Percentiles rank a stretch among this genome's conserved stretches.
Evolutionary conservation across 2,888 invertebrate genomes (phyloP).

Genomic region (Epirrhoe alternata): DNA sequence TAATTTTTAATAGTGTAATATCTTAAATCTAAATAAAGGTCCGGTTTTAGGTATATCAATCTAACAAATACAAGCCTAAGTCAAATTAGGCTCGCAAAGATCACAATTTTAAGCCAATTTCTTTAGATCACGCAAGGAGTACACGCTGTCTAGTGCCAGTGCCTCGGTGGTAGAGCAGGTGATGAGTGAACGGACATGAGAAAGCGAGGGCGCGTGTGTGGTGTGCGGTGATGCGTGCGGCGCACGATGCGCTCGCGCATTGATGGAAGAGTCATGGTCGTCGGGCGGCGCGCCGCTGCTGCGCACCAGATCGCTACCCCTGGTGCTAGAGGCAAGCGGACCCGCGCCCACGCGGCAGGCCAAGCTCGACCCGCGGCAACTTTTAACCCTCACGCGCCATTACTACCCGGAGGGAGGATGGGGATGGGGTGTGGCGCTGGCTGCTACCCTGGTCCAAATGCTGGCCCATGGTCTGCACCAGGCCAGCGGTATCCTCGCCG

Average conservation of each 20-base stretch:
- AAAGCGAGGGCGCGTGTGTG: slow-evolving; percentile 57
- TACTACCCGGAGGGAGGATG: slow-evolving; percentile 95
- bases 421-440: slow-evolving; percentile 93
- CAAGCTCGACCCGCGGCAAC: slow-evolving; percentile 83
- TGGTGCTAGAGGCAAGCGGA: slow-evolving; percentile 84
- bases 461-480: slow-evolving; percentile 91
- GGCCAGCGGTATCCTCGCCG: slow-evolving; percentile 86
- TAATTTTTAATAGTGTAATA: background rate
- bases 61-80: background rate
- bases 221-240: slow-evolving; percentile 71
- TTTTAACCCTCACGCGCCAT: slow-evolving; percentile 90
- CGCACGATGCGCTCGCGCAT: slow-evolving; percentile 79
- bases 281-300: slow-evolving; percentile 86
- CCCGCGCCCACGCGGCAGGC: slow-evolving; percentile 77
- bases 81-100: slow-evolving; percentile 28
- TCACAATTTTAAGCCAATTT: slow-evolving; percentile 20
- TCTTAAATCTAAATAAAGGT: background rate
- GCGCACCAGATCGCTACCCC: slow-evolving; percentile 88
- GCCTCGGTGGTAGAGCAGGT: slow-evolving; percentile 43
- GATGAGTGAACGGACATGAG: slow-evolving; percentile 72
- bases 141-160: slow-evolving; percentile 29
- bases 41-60: background rate
- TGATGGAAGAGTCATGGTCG: slow-evolving; percentile 85
- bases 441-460: slow-evolving; percentile 89
- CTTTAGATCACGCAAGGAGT: slow-evolving; percentile 7